Evolutionary conservation across 1,140 invertebrate genomes (phyloP), one percentile per base, ranked within the genome.

Genomic region (Scaptomyza montana): DNA sequence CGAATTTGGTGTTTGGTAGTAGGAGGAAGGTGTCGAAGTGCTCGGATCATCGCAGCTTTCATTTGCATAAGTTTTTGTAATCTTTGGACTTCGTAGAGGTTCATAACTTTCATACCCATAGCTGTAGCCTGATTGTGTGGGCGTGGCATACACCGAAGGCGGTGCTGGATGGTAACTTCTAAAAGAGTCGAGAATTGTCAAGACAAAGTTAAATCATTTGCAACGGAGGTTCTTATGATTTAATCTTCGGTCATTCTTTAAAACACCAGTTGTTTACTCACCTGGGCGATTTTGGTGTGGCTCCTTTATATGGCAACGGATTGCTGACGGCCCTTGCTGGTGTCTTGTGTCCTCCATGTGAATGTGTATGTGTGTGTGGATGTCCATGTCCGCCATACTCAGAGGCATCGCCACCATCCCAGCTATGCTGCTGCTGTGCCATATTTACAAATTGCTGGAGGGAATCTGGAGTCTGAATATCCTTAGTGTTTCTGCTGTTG

Each of bases 1-100:
- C 10, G 90, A 81, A 1, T 89, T 74, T 0, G 90, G 90, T 0
- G 89, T 91, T 21, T 92, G 86, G 30, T 92, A 92, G 61, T 89
- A 92, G 6, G 84, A 89, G 25, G 90, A 90, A 1, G 90, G 75
- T 6, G 90, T 90, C 1, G 90, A 92, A 30, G 56, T 82, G 63
- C 74, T 86, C 0, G 5, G 70, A n/a, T 90, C 84, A 12, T 92
- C 90, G 46, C 72, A 81, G 53, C 91, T 91, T n/a, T 92, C 90
- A 41, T 91, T 89, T 33, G 90, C 89, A 64, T 74, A 92, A 50
- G 79, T 90, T 21, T 90, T 92, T 4, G 89, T 92, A 30, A 92
- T 92, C 62, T 92, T 90, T 30, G 91, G 91, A 66, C 91, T 92
- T 16, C 90, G 57, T 0, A 90, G 91, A 1, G 78, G 76, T 36